Base-by-base conservation (phyloP, 2,888 invertebrate genomes). In the Sphecodes monilicornis region DNA sequence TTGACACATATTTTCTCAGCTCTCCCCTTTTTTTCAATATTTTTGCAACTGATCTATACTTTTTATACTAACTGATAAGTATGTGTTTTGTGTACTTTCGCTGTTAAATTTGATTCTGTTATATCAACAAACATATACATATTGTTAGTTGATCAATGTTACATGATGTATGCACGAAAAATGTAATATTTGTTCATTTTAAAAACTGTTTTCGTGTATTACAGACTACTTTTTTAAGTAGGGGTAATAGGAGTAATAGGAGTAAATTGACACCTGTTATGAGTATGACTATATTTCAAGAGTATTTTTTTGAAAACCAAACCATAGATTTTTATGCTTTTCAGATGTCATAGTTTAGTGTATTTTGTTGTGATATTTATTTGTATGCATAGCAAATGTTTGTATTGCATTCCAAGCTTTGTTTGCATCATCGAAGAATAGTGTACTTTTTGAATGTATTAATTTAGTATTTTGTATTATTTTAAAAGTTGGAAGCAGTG, bases 401-500 rank as follows among this genome's bases (percentile, higher is more conserved):
- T 22, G 29, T 22, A 29, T 77, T 70, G 39, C 41, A 41, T 70
- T 69, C 22, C 16, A 70, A 57, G 32, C 22, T 43, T 57, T 10
- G 26, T 77, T 39, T 69, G 18, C 39, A 41, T 39, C 13, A 29
- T 54, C 8, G 54, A 18, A n/a, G 43, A 29, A 68, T 29, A 41
- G 39, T 50, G 36, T 29, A 39, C 32, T 54, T 29, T 54, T 29
- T 18, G n/a, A 74, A 64, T 74, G 64, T 74, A 39, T 60, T 39
- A 57, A 43, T 64, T 64, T 32, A 29, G 41, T 74, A 74, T 54
- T 50, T 41, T 57, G 39, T 60, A 60, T 74, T 26, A 60, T 60
- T 22, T 60, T 41, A 60, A 60, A 74, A 29, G n/a, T 75, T 43
- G 18, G 36, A 66, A 75, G 75, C 75, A 26, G 36, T 75, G 60